Evolutionary conservation across 2,797 vertebrate genomes (phyloP).

Genomic region (Molossus molossus): DNA sequence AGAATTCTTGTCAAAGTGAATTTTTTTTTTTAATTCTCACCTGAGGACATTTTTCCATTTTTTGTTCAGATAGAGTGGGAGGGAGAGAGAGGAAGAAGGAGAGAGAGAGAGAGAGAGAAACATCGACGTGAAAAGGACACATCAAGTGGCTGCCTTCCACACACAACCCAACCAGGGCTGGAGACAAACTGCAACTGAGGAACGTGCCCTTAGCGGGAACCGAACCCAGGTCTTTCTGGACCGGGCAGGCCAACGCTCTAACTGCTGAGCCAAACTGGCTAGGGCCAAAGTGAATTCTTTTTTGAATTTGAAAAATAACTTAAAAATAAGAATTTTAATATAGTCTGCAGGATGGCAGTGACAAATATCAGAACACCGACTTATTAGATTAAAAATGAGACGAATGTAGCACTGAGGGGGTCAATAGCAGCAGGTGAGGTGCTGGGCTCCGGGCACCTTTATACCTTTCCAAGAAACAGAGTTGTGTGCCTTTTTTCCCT

Average conservation of each 20-base stretch:
- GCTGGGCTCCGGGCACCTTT: neutral
- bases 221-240: too few species aligned
- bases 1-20: slow-evolving; percentile 40
- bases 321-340: slow-evolving; percentile 25
- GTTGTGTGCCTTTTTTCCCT: neutral
- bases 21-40: neutral
- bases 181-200: too few species aligned
- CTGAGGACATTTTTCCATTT: too few species aligned
- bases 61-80: too few species aligned
- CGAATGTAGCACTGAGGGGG: neutral
- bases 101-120: too few species aligned
- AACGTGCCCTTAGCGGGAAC: too few species aligned
- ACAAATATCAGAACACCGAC: neutral
- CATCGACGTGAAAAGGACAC: too few species aligned
- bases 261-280: too few species aligned
- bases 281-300: neutral
- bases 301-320: slow-evolving; percentile 8
- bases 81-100: too few species aligned
- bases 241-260: too few species aligned
- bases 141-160: too few species aligned
- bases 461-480: neutral
- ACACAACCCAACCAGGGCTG: too few species aligned
- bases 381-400: neutral
- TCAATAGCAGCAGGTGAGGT: neutral
- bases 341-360: neutral